Conservation (phyloP, 2,888 invertebrate species). For the Eristalis intricaria region DNA sequence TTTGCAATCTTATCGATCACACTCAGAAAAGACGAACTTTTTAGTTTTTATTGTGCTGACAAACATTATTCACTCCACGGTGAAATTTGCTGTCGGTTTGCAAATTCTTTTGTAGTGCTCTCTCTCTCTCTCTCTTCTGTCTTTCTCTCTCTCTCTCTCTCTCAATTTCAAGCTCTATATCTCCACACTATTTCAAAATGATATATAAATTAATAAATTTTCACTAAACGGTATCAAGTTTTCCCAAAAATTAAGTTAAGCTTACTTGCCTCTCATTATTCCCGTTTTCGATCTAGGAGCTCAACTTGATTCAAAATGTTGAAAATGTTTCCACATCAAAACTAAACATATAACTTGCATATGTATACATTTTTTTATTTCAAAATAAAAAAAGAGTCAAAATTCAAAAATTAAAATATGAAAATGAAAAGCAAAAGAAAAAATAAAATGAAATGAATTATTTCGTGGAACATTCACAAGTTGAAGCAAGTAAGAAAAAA, state of each 20-base stretch:
- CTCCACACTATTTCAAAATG: conserved; percentile 47
- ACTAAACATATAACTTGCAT: conserved; percentile 35
- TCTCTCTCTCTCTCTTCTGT: conserved; percentile 10
- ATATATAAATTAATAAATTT: conserved; percentile 65
- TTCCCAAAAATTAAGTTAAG: conserved; percentile 81
- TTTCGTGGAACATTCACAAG: conserved; percentile 81
- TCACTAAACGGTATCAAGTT: conserved; percentile 79
- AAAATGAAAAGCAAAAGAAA: conserved; percentile 16
- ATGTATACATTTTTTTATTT: conserved; percentile 48
- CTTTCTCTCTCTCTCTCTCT: background rate
- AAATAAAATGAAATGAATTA: conserved; percentile 34
- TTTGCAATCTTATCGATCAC: conserved; percentile 6
- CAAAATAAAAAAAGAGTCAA: conserved; percentile 54
- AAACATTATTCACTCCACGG: conserved; percentile 37
- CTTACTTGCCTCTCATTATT: conserved; percentile 81
- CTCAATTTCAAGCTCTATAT: background rate
- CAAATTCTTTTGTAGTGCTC: conserved; percentile 62
- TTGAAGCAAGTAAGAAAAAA: conserved; percentile 78
- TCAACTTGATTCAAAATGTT: conserved; percentile 81
- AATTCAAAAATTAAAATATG: conserved; percentile 70
- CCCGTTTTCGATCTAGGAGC: conserved; percentile 82
- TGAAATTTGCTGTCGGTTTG: conserved; percentile 70
- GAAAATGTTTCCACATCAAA: conserved; percentile 79
- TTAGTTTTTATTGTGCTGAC: conserved; percentile 5
- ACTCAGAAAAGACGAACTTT: conserved; percentile 23